Base-by-base conservation (phyloP, 2,888 invertebrate species). In the Aleiodes leptofemur region DNA sequence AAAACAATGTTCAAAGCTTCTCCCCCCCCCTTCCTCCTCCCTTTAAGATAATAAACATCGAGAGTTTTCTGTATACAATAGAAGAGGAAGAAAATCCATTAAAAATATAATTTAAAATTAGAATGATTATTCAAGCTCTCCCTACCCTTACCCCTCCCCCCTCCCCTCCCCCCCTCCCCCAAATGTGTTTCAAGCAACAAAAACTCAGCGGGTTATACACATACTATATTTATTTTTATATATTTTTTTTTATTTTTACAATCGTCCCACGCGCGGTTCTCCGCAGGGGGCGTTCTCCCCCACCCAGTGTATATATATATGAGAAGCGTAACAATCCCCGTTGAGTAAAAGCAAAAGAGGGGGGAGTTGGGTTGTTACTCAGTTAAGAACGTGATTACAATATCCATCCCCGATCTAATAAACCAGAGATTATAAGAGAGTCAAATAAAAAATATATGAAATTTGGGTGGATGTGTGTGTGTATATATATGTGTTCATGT, bases 341-440 rank as follows among this genome's bases (percentile, higher is more conserved):
- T 23, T 34, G 69, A 72, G 73, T 38, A 38, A 29, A n/a, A 29
- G 11, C 51, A 9, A 23, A 48, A 29, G 34, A 13, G 23, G 48
- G 56, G 56, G 57, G 50, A 64, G 77, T 23, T 78, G 79, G 79
- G 66, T 75, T 82, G 80, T 84, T 83, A 83, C 76, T 80, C 79
- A 82, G 78, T 86, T 84, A 84, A 80, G 81, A 82, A 79, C 83
- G 79, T 83, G 84, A 88, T 88, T 87, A 85, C 85, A 83, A 86
- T 85, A 86, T 85, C 85, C 81, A 83, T 85, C 83, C 83, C 82
- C 77, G 76, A 82, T 80, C 81, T 82, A 83, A 84, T 84, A 82
- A 83, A 74, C 61, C 38, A 38, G 68, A 57, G 43, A 57, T 56
- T 48, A 55, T 69, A 14, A 69, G n/a, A 53, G 38, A 56, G 43